These are phyloP conservation scores for Yponomeuta sedellus DNA, from an alignment of 2,888 invertebrate species.

Conservation along the genomic window DNA sequence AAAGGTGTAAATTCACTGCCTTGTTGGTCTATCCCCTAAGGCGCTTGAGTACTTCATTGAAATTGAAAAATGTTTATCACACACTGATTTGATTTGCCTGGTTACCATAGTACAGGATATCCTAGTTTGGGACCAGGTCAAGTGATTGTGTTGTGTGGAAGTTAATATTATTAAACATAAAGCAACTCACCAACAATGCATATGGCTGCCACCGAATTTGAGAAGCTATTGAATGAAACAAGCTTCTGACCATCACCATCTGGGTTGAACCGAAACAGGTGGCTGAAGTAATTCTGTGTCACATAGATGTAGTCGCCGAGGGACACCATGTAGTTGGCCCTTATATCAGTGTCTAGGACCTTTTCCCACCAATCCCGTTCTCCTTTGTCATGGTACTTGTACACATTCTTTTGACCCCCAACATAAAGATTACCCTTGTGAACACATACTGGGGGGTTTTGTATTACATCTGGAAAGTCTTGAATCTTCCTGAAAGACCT, in stretches of 20 bases:
- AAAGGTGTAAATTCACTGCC: no score
- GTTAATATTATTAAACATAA: neutral
- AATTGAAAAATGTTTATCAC: no score
- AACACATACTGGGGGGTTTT: slow-evolving; percentile 52
- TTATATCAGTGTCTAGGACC: slow-evolving; percentile 37
- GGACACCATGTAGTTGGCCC: slow-evolving; percentile 44
- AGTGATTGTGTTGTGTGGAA: no score
- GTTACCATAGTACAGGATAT: no score
- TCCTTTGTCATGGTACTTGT: slow-evolving; percentile 41
- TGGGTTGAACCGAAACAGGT: slow-evolving; percentile 51
- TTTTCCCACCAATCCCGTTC: slow-evolving; percentile 39
- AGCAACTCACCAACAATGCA: slow-evolving; percentile 48
- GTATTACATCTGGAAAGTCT: slow-evolving; percentile 52
- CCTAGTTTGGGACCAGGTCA: no score
- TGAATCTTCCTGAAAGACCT: slow-evolving; percentile 44
- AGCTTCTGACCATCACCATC: slow-evolving; percentile 33
- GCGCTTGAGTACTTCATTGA: no score
- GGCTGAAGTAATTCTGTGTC: slow-evolving; percentile 50
- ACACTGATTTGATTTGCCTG: no score
- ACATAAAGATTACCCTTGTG: slow-evolving; percentile 47
- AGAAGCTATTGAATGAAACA: slow-evolving; percentile 37
- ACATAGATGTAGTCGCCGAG: slow-evolving; percentile 53
- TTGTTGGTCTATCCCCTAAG: no score
- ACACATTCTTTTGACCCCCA: slow-evolving; percentile 48
- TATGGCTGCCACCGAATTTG: slow-evolving; percentile 43